These are phyloP conservation scores for Melanargia galathea DNA, from an alignment of 2,888 invertebrate species.

Conservation along the genomic window DNA sequence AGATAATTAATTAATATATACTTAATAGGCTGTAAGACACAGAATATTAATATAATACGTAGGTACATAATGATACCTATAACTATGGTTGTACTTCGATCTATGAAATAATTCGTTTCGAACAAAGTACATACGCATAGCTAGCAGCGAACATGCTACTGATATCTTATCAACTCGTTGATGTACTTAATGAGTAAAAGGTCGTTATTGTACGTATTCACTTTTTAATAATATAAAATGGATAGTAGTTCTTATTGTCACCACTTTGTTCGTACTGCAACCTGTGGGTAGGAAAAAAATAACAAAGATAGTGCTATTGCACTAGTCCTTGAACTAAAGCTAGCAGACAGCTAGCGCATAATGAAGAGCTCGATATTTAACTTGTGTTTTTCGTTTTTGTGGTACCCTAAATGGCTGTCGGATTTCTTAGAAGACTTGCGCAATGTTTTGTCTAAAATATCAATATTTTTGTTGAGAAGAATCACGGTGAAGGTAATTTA, in stretches of 20 bases:
- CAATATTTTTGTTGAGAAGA: slow-evolving; percentile 45
- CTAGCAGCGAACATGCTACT: neutral
- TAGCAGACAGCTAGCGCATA: neutral
- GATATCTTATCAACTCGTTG: slow-evolving; percentile 25
- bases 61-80: no score
- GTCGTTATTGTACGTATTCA: slow-evolving; percentile 20
- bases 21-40: no score
- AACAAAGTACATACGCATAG: neutral
- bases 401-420: slow-evolving; percentile 66
- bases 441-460: slow-evolving; percentile 42
- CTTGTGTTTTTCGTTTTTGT: slow-evolving; percentile 48
- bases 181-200: slow-evolving; percentile 17
- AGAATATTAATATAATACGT: no score
- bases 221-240: slow-evolving; percentile 3
- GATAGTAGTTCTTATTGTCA: slow-evolving; percentile 5
- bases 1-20: no score
- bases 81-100: slow-evolving; percentile 6
- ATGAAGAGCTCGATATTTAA: slow-evolving; percentile 33
- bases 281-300: slow-evolving; percentile 1
- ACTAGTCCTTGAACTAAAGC: neutral
- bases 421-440: slow-evolving; percentile 49
- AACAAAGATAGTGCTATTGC: neutral
- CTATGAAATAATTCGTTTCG: neutral
- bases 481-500: slow-evolving; percentile 57
- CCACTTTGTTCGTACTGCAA: neutral